Conservation (phyloP, 2,113 vertebrate genomes). For the Apteryx mantelli region DNA sequence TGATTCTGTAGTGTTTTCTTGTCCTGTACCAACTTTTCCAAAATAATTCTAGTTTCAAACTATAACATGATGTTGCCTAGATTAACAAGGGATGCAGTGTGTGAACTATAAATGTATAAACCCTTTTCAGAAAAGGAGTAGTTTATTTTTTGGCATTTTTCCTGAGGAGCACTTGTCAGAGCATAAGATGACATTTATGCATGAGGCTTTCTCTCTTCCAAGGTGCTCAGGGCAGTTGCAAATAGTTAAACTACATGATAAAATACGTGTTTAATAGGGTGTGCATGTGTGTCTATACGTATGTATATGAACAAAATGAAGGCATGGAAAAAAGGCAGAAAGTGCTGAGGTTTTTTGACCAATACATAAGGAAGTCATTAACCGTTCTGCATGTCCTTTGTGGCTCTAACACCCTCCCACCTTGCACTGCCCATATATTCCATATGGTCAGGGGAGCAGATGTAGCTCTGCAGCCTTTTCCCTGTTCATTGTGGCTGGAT, state of each 20-base stretch:
- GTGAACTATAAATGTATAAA: neutral
- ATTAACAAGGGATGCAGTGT: neutral
- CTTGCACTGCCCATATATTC: neutral
- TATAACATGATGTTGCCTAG: neutral
- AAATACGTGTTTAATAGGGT: neutral
- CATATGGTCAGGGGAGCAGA: neutral
- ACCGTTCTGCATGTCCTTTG: neutral
- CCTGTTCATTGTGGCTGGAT: neutral
- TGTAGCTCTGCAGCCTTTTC: neutral
- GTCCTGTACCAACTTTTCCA: neutral
- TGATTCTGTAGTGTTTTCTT: neutral
- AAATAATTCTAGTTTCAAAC: neutral
- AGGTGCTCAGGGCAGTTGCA: neutral
- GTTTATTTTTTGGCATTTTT: neutral
- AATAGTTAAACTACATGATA: neutral
- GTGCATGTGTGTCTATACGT: neutral
- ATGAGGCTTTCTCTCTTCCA: neutral
- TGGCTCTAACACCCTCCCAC: neutral
- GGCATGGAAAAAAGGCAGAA: neutral
- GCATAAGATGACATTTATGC: neutral
- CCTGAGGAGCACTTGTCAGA: neutral
- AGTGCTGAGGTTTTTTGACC: neutral
- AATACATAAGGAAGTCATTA: neutral
- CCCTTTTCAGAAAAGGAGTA: neutral
- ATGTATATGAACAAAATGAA: neutral